Conservation (phyloP, 2,888 invertebrate genomes). For the Ferdinandea cuprea region DNA sequence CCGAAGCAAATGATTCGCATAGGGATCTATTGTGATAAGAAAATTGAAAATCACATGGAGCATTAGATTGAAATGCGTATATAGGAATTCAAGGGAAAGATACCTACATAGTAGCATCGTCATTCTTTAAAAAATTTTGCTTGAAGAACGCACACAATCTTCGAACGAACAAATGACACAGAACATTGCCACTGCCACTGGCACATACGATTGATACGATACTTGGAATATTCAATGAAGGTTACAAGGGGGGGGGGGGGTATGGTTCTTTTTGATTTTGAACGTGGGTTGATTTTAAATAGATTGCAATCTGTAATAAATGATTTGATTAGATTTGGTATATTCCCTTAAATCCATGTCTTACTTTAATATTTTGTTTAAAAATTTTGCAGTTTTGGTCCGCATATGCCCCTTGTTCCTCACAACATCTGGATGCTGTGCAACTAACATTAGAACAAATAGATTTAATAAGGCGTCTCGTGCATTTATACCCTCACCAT, state of each 20-base stretch:
- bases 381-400: constrained; percentile 92
- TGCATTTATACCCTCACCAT: constrained; percentile 90
- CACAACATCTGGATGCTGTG: constrained; percentile 93
- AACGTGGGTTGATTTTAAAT: constrained; percentile 30
- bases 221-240: constrained; percentile 46
- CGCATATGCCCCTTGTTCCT: constrained; percentile 92
- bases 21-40: constrained; percentile 27
- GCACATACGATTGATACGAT: constrained; percentile 7
- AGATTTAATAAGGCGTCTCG: constrained; percentile 92
- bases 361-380: not conserved
- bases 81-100: constrained; percentile 20
- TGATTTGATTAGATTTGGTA: constrained; percentile 15
- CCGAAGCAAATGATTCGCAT: constrained; percentile 55
- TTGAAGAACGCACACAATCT: constrained; percentile 21
- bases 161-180: not conserved
- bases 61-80: constrained; percentile 41
- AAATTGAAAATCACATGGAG: constrained; percentile 59
- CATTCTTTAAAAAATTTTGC: constrained; percentile 36
- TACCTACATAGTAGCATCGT: constrained; percentile 5
- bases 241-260: too few species aligned
- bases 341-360: not conserved
- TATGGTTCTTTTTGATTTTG: constrained; percentile 41
- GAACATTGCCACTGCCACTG: constrained; percentile 14
- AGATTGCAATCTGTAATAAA: constrained; percentile 15
- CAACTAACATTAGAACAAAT: constrained; percentile 93